Percentiles rank a stretch among this genome's conserved stretches.
Evolutionary conservation across 2,113 vertebrate species (phyloP).

Genomic region (Cinclus cinclus): DNA sequence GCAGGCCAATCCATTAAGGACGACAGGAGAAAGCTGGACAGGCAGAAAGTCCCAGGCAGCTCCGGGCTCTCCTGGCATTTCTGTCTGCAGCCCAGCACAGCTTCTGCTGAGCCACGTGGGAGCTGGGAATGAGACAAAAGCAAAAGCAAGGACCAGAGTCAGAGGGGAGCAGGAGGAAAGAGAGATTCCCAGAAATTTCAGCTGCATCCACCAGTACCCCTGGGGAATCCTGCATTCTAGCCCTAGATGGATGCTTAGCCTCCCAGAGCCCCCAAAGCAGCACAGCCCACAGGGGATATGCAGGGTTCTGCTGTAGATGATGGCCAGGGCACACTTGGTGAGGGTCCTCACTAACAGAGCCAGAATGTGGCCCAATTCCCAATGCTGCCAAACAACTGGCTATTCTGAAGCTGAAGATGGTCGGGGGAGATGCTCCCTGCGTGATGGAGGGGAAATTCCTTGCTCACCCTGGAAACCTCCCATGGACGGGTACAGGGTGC

Average conservation of each 20-base stretch:
- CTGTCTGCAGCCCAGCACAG: neutral
- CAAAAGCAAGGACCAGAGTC: neutral
- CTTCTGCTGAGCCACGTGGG: neutral
- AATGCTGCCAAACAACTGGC: neutral
- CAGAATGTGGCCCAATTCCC: neutral
- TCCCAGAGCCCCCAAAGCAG: neutral
- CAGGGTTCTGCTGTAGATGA: neutral
- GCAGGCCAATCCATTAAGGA: neutral
- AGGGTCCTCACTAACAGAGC: neutral
- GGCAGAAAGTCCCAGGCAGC: neutral
- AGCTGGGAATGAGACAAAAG: neutral
- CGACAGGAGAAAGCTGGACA: neutral
- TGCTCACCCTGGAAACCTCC: neutral
- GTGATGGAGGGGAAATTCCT: neutral
- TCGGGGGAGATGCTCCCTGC: accelerated
- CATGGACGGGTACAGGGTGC: neutral
- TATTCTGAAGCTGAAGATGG: neutral
- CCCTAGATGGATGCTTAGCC: neutral
- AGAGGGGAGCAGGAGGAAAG: neutral
- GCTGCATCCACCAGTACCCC: neutral
- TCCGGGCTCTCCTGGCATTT: accelerated
- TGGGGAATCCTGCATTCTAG: neutral
- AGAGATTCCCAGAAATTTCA: neutral
- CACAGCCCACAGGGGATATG: neutral
- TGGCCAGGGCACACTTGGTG: neutral